Percentiles rank a stretch among this genome's conserved stretches.
phyloP scores from a whole-genome alignment of 2,888 invertebrate genomes.

The Halocaridina rubra region DNA sequence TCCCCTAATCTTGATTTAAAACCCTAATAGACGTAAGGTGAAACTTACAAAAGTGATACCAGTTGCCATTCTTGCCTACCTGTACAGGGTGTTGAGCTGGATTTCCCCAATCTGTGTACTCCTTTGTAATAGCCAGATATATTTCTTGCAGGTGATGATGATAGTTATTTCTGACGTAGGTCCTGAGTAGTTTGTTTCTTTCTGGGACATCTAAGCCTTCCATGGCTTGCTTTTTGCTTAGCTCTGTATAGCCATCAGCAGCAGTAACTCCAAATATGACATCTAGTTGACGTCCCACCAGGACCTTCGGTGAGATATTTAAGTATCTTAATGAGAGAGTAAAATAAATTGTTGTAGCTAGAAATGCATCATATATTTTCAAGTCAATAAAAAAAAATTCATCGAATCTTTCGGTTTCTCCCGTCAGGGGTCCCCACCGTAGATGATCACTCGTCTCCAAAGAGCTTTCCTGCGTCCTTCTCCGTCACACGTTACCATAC shows the following conservation, averaged over 20 bases:
- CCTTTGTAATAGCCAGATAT: conserved; percentile 94
- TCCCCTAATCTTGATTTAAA: too few species aligned
- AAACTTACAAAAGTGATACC: too few species aligned
- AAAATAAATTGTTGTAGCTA: neutral
- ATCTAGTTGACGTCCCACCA: conserved; percentile 61
- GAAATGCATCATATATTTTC: too few species aligned
- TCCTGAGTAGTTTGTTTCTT: conserved; percentile 87
- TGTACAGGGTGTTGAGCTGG: conserved; percentile 83
- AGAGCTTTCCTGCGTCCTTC: too few species aligned
- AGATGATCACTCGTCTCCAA: too few species aligned
- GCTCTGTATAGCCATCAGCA: conserved; percentile 52
- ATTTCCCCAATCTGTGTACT: conserved; percentile 97
- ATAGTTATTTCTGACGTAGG: conserved; percentile 94
- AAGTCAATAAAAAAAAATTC: too few species aligned
- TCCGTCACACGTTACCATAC: too few species aligned
- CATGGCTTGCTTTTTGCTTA: conserved; percentile 41
- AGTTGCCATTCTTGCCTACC: too few species aligned
- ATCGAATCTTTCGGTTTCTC: too few species aligned
- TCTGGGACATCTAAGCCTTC: conserved; percentile 52
- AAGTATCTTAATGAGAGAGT: too few species aligned
- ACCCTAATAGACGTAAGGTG: too few species aligned
- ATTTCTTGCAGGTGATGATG: conserved; percentile 96
- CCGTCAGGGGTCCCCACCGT: too few species aligned
- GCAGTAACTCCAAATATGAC: conserved; percentile 81
- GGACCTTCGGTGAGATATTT: conserved; percentile 22